phyloP scores from a whole-genome alignment of 2,113 vertebrate genomes.

The Heloderma charlesbogerti region DNA sequence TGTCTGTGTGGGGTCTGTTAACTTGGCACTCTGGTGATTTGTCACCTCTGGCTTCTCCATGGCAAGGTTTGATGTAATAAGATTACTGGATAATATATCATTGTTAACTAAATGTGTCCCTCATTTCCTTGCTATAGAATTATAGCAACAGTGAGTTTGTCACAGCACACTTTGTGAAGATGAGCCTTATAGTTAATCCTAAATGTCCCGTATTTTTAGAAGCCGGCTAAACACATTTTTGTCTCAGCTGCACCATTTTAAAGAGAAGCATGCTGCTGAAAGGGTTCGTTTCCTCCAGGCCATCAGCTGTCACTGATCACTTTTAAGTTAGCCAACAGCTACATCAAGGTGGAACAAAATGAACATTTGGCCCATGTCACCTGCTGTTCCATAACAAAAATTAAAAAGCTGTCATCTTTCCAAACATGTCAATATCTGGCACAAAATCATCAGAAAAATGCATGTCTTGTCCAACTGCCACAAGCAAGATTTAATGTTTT shows the following conservation, averaged over 20 bases:
- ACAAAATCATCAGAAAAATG: constrained; percentile 1
- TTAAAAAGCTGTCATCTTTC: not conserved
- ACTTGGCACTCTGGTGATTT: not conserved
- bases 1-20: not conserved
- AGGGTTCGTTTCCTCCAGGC: constrained; percentile 31
- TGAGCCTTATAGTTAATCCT: not conserved
- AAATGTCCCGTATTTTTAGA: not conserved
- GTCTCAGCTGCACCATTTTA: not conserved
- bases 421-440: constrained; percentile 7
- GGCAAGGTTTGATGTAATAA: not conserved
- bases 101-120: not conserved
- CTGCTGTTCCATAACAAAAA: not conserved
- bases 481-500: not conserved
- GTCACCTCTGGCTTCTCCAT: not conserved
- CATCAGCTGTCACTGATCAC: constrained; percentile 5
- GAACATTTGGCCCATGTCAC: constrained; percentile 1
- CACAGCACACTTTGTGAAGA: not conserved
- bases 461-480: not conserved
- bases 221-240: too few relatives aligned
- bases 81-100: not conserved
- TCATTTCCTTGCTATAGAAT: not conserved
- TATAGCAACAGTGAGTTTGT: not conserved
- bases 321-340: not conserved
- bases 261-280: not conserved
- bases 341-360: constrained; percentile 35